Percentiles rank a stretch among this genome's conserved stretches.
Conservation (phyloP, 1,140 invertebrate genomes). For the Trichonephila inaurata region DNA sequence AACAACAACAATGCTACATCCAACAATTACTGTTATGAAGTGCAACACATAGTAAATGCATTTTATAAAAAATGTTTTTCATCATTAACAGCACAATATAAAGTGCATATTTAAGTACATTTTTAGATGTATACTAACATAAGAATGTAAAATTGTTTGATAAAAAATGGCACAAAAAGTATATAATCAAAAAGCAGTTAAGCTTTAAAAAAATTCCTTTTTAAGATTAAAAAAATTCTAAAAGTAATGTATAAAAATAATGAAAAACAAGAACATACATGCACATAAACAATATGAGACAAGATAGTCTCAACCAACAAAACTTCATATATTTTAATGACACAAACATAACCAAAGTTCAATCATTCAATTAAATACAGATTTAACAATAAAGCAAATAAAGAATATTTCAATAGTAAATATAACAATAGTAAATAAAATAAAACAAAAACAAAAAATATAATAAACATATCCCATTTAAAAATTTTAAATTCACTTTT, state of each 20-base stretch:
- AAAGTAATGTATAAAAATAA: neutral
- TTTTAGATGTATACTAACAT: neutral
- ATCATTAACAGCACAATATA: conserved; percentile 17
- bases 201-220: neutral
- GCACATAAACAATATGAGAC: neutral
- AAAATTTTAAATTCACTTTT: neutral
- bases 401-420: neutral
- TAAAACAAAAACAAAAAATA: neutral
- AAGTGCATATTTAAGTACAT: conserved; percentile 28
- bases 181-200: neutral
- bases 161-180: conserved; percentile 30
- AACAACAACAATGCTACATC: conserved; percentile 32
- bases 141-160: neutral
- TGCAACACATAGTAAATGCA: conserved; percentile 49
- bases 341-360: neutral
- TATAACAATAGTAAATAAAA: neutral
- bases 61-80: conserved; percentile 7
- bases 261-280: neutral
- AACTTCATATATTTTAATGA: neutral
- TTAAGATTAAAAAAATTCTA: neutral
- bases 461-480: neutral
- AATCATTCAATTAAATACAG: neutral
- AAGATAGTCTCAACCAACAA: neutral
- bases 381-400: neutral
- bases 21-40: conserved; percentile 33